A percentile compares a stretch with the other conserved stretches of the same genome.
These are phyloP conservation scores for Drosophila sproati DNA, from an alignment of 1,140 invertebrate genomes.

Conservation along the genomic window DNA sequence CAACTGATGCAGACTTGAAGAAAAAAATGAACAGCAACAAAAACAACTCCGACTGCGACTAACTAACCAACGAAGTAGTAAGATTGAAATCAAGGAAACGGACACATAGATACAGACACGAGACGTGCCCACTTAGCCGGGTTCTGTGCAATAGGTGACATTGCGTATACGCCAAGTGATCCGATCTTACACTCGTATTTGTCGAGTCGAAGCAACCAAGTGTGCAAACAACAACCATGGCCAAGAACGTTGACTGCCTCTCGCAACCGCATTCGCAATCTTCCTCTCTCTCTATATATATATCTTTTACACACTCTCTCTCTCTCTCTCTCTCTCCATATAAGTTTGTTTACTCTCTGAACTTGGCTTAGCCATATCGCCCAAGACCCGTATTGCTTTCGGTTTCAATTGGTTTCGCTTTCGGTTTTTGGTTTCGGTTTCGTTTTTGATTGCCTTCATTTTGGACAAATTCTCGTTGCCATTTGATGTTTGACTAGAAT, in stretches of 20 bases:
- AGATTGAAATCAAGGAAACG: conserved; percentile 80
- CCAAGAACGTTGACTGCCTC: conserved; percentile 68
- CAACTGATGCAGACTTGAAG: conserved; percentile 58
- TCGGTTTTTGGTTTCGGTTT: conserved; percentile 42
- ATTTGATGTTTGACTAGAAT: conserved; percentile 55
- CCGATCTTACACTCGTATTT: conserved; percentile 20
- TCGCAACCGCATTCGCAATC: not conserved
- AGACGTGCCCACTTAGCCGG: conserved; percentile 47
- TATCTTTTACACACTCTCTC: not conserved
- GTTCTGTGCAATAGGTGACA: conserved; percentile 74
- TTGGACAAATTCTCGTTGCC: conserved; percentile 38
- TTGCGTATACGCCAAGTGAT: conserved; percentile 74
- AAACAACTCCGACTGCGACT: conserved; percentile 31
- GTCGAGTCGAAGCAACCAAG: conserved; percentile 59
- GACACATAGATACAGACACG: conserved; percentile 35
- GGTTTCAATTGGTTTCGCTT: conserved; percentile 31
- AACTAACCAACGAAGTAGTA: conserved; percentile 46
- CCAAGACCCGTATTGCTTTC: conserved; percentile 45
- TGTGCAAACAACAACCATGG: conserved; percentile 74
- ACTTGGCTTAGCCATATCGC: conserved; percentile 64
- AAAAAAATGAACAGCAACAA: conserved; percentile 22
- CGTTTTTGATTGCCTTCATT: conserved; percentile 60
- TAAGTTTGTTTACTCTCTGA: conserved; percentile 43
- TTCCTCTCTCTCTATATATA: not conserved
- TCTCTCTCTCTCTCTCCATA: not conserved